Base-by-base conservation (phyloP, 1,140 invertebrate species). In the Dendroctonus ponderosae region DNA sequence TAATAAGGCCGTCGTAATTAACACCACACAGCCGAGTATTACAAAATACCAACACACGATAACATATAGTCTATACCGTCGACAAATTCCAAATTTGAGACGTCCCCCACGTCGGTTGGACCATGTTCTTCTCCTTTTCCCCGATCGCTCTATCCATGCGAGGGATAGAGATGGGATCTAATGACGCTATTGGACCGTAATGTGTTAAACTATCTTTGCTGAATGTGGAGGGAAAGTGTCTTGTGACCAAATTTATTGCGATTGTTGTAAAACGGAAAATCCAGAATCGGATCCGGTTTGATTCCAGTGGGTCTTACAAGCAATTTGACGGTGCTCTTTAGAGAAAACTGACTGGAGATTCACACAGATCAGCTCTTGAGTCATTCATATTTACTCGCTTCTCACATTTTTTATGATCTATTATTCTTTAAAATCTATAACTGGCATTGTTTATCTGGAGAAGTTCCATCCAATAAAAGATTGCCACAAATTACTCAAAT, bases 1-100 rank as follows among this genome's bases (percentile, higher is more conserved):
- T 76, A 76, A 76, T 76, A 76, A 76, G 75, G 71, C 71, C 66
- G 63, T 62, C 57, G 66, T 75, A 76, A 76, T 76, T 76, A 76
- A 76, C 75, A 75, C 71, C 69, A 67, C 70, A 70, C 70, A 70
- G 66, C 69, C 59, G 69, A 69, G 69, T 71, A 75, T 75, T 75
- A 73, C 74, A 62, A 74, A 74, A 75, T 75, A 74, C 74, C 74
- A 75, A 75, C 70, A 72, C 72, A 71, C 68, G 74, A 72, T 71
- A 72, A 72, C 69, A 65, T 72, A 72, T 68, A 70, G 67, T 70
- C 62, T 71, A 71, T 72, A 72, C 43, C 42, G 50, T 62, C 51
- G 40, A 53, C 51, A 38, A 62, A 54, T 62, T 42, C 49, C 15
- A 46, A 42, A 52, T n/a, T 46, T 46, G 50, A 41, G 39, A 46